Evolutionary conservation across 2,888 invertebrate species (phyloP), one percentile per base, ranked within the genome.

Genomic region (Diaphora mendica): DNA sequence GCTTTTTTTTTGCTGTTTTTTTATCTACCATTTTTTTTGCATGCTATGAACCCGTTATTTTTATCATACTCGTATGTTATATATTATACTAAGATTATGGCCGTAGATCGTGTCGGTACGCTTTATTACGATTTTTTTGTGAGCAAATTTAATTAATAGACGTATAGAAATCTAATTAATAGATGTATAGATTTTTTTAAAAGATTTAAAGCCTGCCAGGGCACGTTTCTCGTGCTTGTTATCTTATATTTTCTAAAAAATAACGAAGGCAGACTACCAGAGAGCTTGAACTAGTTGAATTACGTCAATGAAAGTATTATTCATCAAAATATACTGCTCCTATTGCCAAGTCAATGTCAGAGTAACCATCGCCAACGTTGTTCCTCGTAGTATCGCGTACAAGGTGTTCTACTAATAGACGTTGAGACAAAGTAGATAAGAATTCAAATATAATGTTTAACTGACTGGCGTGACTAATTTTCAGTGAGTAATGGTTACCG

Each of bases 1-100:
- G 23, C 30, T 80, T 76, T 73, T 72, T 55, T n/a, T 11, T 23
- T 42, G 1, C 59, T n/a, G n/a, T n/a, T 15, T 66, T 64, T 71
- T 73, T 68, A 17, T 51, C 26, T 30, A 30, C 3, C 11, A 13
- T 5, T 26, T 30, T 59, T 62, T 62, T 30, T 62, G 59, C 26
- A 13, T 62, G 59, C 30, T 62, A 13, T 62, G 13, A 15, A 59
- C 15, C 4, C 26, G 26, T 59, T 59, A 3, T 55, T 23, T 23
- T 59, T 9, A 7, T 7, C n/a, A n/a, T n/a, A n/a, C 2, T 59
- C 59, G 26, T n/a, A 59, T 59, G 15, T 3, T 7, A 7, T 35
- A 5, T 13, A 15, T 11, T 11, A 59, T 59, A n/a, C 59, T 15
- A 11, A 59, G 26, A 59, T 59, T 26, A 26, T 59, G 26, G 15